These are phyloP conservation scores for Archilochus colubris DNA, from an alignment of 2,113 vertebrate genomes.

Conservation along the genomic window DNA sequence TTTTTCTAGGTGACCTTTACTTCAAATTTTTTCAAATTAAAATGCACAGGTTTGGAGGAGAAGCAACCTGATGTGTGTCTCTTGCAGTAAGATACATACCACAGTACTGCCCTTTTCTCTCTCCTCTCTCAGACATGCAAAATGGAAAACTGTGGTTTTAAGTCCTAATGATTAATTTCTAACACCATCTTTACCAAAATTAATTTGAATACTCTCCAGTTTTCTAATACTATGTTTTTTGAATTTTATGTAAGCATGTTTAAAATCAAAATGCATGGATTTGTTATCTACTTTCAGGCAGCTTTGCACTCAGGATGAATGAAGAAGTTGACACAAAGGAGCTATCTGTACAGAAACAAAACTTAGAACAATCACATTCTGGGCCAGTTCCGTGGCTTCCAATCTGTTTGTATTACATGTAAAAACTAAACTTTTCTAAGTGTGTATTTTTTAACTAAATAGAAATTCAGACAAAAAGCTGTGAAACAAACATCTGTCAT, in stretches of 20 bases:
- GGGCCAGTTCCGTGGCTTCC: neutral
- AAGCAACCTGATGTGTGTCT: neutral
- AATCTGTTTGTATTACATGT: neutral
- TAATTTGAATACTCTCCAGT: neutral
- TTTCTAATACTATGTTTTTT: neutral
- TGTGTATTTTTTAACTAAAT: neutral
- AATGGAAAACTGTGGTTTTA: neutral
- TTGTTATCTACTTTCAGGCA: neutral
- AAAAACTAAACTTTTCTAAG: neutral
- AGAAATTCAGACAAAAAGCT: neutral
- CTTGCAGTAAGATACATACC: neutral
- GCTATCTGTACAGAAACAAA: accelerated
- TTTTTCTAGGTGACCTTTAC: neutral
- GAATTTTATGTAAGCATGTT: neutral
- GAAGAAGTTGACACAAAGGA: neutral
- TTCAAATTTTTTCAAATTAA: neutral
- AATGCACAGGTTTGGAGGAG: neutral
- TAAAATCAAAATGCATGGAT: neutral
- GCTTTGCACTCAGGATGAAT: neutral
- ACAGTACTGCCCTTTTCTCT: neutral
- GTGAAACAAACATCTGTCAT: neutral
- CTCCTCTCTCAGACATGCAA: neutral
- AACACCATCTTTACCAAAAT: neutral
- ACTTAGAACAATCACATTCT: neutral
- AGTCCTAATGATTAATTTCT: neutral